A percentile compares a stretch with the other conserved stretches of the same genome.
These are phyloP conservation scores for Lethocerus indicus DNA, from an alignment of 1,140 invertebrate genomes.

Conservation along the genomic window DNA sequence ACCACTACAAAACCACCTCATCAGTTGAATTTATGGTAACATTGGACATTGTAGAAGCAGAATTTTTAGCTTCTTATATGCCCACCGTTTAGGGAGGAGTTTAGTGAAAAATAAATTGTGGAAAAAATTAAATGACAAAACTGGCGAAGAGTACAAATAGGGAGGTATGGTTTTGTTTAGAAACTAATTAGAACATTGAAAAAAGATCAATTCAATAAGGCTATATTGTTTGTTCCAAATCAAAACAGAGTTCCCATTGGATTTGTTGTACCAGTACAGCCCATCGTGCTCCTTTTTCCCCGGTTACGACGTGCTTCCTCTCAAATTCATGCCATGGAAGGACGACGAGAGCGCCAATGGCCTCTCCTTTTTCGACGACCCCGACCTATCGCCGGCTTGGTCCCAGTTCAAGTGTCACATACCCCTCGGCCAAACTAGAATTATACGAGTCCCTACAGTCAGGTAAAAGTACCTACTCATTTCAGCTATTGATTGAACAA, in stretches of 20 bases:
- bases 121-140: no score
- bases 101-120: no score
- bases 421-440: neutral
- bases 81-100: no score
- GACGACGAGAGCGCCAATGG: neutral
- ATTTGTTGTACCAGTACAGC: slow-evolving; percentile 2
- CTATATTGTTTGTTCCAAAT: no score
- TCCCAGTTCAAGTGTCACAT: neutral
- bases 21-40: no score
- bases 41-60: no score
- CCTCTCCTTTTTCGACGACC: neutral
- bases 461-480: neutral
- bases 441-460: neutral
- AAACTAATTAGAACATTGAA: no score
- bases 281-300: neutral
- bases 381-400: neutral
- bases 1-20: no score
- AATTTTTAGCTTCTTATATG: no score
- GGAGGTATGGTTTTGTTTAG: no score
- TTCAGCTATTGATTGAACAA: neutral
- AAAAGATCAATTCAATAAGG: no score
- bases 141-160: no score
- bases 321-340: slow-evolving; percentile 1
- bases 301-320: neutral
- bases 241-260: neutral